phyloP scores from a whole-genome alignment of 2,113 vertebrate species.

The Bufo gargarizans region DNA sequence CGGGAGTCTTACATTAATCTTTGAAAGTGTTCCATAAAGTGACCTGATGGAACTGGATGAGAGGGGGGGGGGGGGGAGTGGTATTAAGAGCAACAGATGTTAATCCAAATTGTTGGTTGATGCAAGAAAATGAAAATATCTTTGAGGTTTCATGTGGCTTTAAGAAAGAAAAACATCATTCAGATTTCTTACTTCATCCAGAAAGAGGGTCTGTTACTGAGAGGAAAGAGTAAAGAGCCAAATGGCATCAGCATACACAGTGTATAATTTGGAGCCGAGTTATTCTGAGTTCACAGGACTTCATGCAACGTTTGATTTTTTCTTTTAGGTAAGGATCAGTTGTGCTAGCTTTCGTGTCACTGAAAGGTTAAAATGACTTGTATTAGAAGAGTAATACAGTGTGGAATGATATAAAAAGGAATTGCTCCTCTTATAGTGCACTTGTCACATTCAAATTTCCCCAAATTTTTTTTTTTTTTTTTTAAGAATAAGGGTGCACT shows the following conservation, averaged over 20 bases:
- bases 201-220: not conserved
- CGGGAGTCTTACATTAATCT: conserved; percentile 15
- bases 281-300: not conserved
- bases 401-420: not conserved
- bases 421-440: not conserved
- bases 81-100: conserved; percentile 24
- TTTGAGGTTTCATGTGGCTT: conserved; percentile 31
- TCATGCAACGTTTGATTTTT: not conserved
- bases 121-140: not conserved
- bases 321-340: not conserved
- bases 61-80: not conserved
- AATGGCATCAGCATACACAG: not conserved
- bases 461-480: no score
- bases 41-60: not conserved
- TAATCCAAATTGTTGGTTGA: conserved; percentile 6
- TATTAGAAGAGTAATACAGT: not conserved
- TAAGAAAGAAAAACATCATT: conserved; percentile 1
- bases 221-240: conserved; percentile 1
- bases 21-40: conserved; percentile 41
- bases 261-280: not conserved
- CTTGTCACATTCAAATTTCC: no score
- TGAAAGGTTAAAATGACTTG: not conserved
- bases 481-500: no score
- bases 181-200: not conserved
- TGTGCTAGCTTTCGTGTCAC: not conserved